Base-by-base conservation (phyloP, 2,888 invertebrate species). In the Cacoxenus indagator region DNA sequence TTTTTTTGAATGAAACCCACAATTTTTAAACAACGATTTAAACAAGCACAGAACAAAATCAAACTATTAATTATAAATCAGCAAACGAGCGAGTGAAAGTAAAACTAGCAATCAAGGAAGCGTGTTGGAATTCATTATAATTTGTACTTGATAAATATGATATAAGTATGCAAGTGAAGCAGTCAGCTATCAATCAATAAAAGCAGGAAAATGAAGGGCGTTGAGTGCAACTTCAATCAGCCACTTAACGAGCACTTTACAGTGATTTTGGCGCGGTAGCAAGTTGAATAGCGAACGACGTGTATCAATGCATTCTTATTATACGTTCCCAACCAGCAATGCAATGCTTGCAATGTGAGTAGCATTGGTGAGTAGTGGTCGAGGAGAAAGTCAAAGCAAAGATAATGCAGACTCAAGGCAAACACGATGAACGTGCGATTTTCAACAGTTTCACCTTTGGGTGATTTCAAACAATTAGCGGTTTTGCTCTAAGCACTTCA, bases 381-480 rank as follows among this genome's bases (percentile, higher is more conserved):
- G n/a, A n/a, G n/a, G n/a, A 19, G 29, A 29, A n/a, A 31, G 9
- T 17, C 9, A 54, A 22, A 19, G 11, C 4, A 26, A 17, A 54
- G 11, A 26, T 54, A 54, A 22, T 1, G 14, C 5, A 8, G 31
- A 31, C 6, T 31, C n/a, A n/a, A 9, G 31, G 6, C 0, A 31
- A 31, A 31, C 6, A 31, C 48, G 17, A 19, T n/a, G 17, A n/a
- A 17, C 48, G n/a, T 17, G 9, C 24, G 61, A 62, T 62, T 62
- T 62, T 62, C 45, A 62, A 45, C 61, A 45, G 45, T 62, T 57
- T 55, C 67, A 64, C 43, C 66, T 71, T 37, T 51, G 65, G 64
- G 61, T 69, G 70, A 71, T 69, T 66, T 77, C 70, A 75, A 73
- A 77, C 77, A 77, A 76, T 76, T 76, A 76, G 69, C 70, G 17